Evolutionary conservation across 2,888 invertebrate species (phyloP).

Genomic region (Chrysopilus asiliformis): DNA sequence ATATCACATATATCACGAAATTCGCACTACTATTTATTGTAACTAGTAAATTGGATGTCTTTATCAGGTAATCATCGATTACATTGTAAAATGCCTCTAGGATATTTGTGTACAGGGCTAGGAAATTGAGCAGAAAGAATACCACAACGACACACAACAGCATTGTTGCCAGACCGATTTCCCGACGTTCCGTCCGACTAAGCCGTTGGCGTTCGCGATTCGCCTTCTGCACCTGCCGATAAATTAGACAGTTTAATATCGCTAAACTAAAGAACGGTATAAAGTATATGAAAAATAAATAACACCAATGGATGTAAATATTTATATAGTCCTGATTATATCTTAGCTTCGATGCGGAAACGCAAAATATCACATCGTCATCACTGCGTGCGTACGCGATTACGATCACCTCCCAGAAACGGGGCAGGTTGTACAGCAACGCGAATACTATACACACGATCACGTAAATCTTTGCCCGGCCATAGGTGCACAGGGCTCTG

Average conservation of each 20-base stretch:
- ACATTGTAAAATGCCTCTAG: constrained; percentile 63
- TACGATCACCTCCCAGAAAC: constrained; percentile 56
- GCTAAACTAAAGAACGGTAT: constrained; percentile 82
- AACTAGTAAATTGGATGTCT: constrained; percentile 80
- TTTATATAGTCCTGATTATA: constrained; percentile 60
- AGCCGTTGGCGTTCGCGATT: constrained; percentile 80
- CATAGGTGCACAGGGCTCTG: constrained; percentile 80
- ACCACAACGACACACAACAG: constrained; percentile 86
- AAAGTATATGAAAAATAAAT: constrained; percentile 85
- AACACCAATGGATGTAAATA: constrained; percentile 89
- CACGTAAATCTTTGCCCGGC: constrained; percentile 73
- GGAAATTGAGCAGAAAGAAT: constrained; percentile 83
- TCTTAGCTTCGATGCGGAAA: constrained; percentile 53
- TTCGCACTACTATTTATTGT: constrained; percentile 96
- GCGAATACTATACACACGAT: constrained; percentile 68
- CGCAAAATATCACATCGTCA: constrained; percentile 53
- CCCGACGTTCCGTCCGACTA: constrained; percentile 78
- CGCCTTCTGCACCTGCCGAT: constrained; percentile 76
- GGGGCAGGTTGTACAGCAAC: constrained; percentile 71
- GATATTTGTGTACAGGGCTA: constrained; percentile 75
- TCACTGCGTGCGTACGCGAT: constrained; percentile 33
- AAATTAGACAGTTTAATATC: constrained; percentile 82
- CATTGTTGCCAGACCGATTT: constrained; percentile 92
- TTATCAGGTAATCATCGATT: constrained; percentile 56
- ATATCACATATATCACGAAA: constrained; percentile 95